Percentiles rank a stretch among this genome's conserved stretches.
phyloP scores from a whole-genome alignment of 1,140 invertebrate genomes.

The Heliothis subflexa region DNA sequence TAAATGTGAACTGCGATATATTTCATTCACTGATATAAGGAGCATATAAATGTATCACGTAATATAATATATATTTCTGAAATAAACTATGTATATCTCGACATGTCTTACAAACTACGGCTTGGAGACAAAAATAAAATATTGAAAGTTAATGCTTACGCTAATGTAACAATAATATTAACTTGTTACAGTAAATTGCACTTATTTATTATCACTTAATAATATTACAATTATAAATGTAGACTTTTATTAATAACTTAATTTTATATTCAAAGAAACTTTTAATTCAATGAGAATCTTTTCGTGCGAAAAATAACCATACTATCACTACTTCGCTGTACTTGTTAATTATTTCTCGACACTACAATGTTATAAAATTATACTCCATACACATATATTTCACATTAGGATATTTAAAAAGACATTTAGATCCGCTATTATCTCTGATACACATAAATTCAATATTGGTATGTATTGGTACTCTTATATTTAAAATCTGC shows the following conservation, averaged over 20 bases:
- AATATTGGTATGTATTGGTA: neutral
- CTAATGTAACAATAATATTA: constrained; percentile 45
- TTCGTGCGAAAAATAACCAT: constrained; percentile 9
- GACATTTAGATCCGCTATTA: neutral
- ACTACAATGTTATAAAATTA: neutral
- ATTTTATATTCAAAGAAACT: constrained; percentile 5
- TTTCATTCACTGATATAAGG: no score
- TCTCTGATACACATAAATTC: constrained; percentile 1
- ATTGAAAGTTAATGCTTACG: constrained; percentile 46
- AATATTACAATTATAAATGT: constrained; percentile 32
- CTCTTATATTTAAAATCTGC: constrained; percentile 1
- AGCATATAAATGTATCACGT: neutral
- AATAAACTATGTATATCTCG: neutral
- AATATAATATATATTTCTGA: constrained; percentile 19
- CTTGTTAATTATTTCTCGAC: constrained; percentile 14
- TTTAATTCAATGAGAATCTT: constrained; percentile 29
- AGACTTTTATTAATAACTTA: constrained; percentile 23
- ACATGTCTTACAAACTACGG: constrained; percentile 27
- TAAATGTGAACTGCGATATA: no score
- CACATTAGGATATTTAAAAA: neutral
- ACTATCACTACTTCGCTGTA: constrained; percentile 33
- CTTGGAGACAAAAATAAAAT: constrained; percentile 40
- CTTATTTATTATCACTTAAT: constrained; percentile 50
- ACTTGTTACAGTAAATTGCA: constrained; percentile 53
- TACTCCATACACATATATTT: neutral